Base-by-base conservation (phyloP, 2,888 invertebrate species). In the Nephrocerus scutellatus region DNA sequence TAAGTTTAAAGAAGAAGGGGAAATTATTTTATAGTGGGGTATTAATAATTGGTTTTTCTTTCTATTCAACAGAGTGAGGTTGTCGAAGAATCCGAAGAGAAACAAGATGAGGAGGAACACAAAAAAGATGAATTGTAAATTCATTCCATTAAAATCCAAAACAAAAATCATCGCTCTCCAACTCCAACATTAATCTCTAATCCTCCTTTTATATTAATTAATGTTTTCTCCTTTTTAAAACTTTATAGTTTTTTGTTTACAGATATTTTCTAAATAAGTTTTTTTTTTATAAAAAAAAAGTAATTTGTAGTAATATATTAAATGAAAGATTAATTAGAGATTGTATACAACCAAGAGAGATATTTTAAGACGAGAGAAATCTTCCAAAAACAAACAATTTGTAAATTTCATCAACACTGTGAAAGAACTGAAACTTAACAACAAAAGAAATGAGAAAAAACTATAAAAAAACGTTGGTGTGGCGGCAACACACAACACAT, bases 91-190 rank as follows among this genome's bases (percentile, higher is more conserved):
- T 36, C 41, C 36, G 59, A 59, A 31, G 62, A 61, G 40, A 47
- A 50, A 28, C 32, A 46, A 6, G 58, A 30, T 34, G 51, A 49
- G 31, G 50, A 60, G 39, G 57, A 61, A 50, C 60, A 58, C 52
- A 61, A 63, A 55, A 68, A 63, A 60, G 68, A 68, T 58, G 68
- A 68, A 55, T 66, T 68, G 67, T 68, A 68, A 68, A 61, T 55
- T 46, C 30, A 14, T 24, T 45, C 35, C 33, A 34, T 16, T n/a
- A 36, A 34, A 15, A 22, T 2, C 4, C 4, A 30, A 2, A 6
- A 32, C 23, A 26, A 33, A 20, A 36, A 43, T 26, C 43, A 43
- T 36, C 38, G 41, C n/a, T n/a, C n/a, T n/a, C n/a, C n/a, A n/a
- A n/a, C n/a, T n/a, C n/a, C n/a, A n/a, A n/a, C n/a, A n/a, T n/a